phyloP scores from a whole-genome alignment of 2,797 vertebrate species.

The Bovichtus variegatus region DNA sequence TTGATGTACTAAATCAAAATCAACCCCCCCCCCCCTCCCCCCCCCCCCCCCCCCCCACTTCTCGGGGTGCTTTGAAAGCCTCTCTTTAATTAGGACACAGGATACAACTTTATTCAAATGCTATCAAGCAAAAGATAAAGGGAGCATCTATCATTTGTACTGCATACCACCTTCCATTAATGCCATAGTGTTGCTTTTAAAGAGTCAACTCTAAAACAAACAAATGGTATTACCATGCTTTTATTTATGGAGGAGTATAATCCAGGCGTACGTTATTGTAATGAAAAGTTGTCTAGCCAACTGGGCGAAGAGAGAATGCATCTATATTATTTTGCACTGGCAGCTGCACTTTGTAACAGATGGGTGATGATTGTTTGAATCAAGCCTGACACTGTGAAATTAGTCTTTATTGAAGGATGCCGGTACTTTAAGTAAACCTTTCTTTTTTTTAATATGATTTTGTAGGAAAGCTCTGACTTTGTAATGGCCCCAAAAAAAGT shows the following conservation, averaged over 20 bases:
- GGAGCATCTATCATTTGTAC: conserved; percentile 73
- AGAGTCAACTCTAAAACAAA: conserved; percentile 72
- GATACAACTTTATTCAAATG: conserved; percentile 68
- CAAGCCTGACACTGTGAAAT: conserved; percentile 69
- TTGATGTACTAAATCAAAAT: conserved; percentile 67
- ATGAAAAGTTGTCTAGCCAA: conserved; percentile 68
- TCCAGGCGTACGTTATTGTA: conserved; percentile 69
- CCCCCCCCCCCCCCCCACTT: conserved; percentile 26
- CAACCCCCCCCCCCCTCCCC: conserved; percentile 21
- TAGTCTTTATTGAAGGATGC: conserved; percentile 58
- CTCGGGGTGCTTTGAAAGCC: conserved; percentile 71
- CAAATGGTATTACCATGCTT: conserved; percentile 61
- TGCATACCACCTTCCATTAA: conserved; percentile 67
- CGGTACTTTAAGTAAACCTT: conserved; percentile 51
- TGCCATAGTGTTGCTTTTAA: conserved; percentile 72
- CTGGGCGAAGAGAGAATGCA: conserved; percentile 59
- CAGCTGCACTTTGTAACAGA: conserved; percentile 72
- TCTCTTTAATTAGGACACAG: conserved; percentile 76
- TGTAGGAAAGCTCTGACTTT: conserved; percentile 41
- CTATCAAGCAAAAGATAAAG: conserved; percentile 65
- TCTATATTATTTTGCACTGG: conserved; percentile 69
- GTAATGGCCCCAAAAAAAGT: conserved; percentile 19
- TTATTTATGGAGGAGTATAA: conserved; percentile 70
- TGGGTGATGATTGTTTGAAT: conserved; percentile 72
- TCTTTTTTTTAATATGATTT: conserved; percentile 53